These are phyloP conservation scores for Catharus ustulatus DNA, from an alignment of 2,797 vertebrate species.

Conservation along the genomic window DNA sequence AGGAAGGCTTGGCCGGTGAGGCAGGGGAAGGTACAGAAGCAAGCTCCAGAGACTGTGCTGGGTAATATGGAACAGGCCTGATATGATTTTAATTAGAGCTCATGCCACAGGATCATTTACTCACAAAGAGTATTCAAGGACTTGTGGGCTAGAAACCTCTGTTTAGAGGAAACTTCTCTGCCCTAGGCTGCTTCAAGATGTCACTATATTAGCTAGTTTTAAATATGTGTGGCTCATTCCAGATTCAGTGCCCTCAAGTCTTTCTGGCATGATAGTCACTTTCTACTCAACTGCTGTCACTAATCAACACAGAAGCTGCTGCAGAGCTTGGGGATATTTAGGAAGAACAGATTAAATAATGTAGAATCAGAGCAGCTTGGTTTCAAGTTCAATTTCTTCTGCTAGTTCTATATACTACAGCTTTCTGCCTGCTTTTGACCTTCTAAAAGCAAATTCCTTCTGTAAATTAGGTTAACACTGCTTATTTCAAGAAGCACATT, in stretches of 20 bases:
- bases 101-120: conserved; percentile 19
- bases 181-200: conserved; percentile 35
- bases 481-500: not conserved
- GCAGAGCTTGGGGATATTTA: conserved; percentile 4
- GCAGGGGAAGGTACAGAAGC: conserved; percentile 32
- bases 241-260: not conserved
- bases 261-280: not conserved
- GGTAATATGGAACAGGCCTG: conserved; percentile 6
- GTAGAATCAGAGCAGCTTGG: not conserved
- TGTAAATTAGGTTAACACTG: conserved; percentile 3
- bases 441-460: not conserved
- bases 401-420: not conserved
- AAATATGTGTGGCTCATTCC: conserved; percentile 8
- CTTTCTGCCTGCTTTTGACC: not conserved
- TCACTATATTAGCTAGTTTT: conserved; percentile 7
- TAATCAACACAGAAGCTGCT: not conserved
- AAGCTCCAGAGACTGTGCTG: not conserved
- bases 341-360: conserved; percentile 6
- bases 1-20: not conserved
- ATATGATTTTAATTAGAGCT: conserved; percentile 52
- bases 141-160: conserved; percentile 25
- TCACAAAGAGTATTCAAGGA: conserved; percentile 19
- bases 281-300: not conserved
- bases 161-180: conserved; percentile 32
- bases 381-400: not conserved